Conservation (phyloP, 2,797 vertebrate species). For the Prunella strophiata region DNA sequence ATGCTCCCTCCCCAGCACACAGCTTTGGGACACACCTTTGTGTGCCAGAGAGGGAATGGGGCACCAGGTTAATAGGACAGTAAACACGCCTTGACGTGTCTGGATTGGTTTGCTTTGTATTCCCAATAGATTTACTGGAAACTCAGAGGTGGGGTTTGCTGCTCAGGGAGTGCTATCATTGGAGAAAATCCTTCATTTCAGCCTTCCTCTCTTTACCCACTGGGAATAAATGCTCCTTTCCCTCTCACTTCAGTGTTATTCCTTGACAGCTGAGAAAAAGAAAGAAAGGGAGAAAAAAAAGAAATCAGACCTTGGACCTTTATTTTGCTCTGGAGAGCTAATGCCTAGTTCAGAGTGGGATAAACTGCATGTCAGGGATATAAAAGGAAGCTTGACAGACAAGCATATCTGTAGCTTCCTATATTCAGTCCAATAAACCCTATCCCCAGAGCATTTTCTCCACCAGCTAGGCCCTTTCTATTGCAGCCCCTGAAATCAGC, state of each 20-base stretch:
- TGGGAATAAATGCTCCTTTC: not conserved
- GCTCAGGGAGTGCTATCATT: not conserved
- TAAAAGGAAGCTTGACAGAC: not conserved
- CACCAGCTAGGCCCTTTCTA: not conserved
- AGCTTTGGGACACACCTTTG: not conserved
- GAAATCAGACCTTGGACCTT: not conserved
- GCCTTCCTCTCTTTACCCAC: not conserved
- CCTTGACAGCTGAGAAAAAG: not conserved
- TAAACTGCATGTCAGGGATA: not conserved
- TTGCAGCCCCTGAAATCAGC: not conserved
- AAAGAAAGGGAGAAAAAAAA: not conserved
- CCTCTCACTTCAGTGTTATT: not conserved
- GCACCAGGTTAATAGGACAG: not conserved
- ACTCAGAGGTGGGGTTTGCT: not conserved
- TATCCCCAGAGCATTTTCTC: not conserved
- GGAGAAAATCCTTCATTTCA: constrained; percentile 13
- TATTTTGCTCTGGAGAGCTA: not conserved
- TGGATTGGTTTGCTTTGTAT: constrained; percentile 2
- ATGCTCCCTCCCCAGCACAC: not conserved
- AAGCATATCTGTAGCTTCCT: not conserved
- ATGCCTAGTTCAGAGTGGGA: not conserved
- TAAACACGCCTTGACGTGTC: not conserved
- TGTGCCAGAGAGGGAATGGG: not conserved
- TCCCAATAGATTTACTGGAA: not conserved
- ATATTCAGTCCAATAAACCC: not conserved